A percentile compares a stretch with the other conserved stretches of the same genome.
Evolutionary conservation across 2,888 invertebrate species (phyloP).

Genomic region (Ametastegia equiseti): DNA sequence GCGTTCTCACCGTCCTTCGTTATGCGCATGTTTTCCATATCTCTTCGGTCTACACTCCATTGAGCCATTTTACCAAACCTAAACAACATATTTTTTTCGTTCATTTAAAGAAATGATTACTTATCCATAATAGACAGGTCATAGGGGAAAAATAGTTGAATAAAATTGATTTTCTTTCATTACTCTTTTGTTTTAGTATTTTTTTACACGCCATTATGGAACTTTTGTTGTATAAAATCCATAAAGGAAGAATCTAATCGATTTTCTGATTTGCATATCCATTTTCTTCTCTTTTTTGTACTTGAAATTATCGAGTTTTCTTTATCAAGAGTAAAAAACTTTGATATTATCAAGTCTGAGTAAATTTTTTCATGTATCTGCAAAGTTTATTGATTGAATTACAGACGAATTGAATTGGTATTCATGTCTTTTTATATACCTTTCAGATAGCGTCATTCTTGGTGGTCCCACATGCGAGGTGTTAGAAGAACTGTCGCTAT

Average conservation of each 20-base stretch:
- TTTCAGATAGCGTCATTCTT: conserved; percentile 88
- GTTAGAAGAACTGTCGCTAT: conserved; percentile 79
- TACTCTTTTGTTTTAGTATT: neutral
- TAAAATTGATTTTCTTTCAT: neutral
- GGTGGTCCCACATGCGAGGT: conserved; percentile 80
- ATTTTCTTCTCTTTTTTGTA: neutral
- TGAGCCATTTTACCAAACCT: conserved; percentile 95
- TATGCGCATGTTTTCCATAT: conserved; percentile 91
- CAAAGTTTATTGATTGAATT: neutral
- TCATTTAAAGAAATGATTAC: neutral
- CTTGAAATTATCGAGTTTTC: neutral
- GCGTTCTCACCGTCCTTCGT: conserved; percentile 85
- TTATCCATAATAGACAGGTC: neutral
- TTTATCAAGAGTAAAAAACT: no score
- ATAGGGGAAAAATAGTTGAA: neutral
- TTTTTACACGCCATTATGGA: no score
- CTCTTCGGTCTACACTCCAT: conserved; percentile 91
- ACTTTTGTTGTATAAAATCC: no score
- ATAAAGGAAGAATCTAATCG: no score
- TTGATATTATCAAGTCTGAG: no score
- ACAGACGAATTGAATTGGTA: neutral
- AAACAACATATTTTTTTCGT: conserved; percentile 33
- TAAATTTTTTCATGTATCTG: no score
- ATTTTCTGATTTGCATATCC: no score
- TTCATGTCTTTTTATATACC: conserved; percentile 62